These are phyloP conservation scores for Rostratula benghalensis DNA, from an alignment of 2,113 vertebrate genomes.

Conservation along the genomic window DNA sequence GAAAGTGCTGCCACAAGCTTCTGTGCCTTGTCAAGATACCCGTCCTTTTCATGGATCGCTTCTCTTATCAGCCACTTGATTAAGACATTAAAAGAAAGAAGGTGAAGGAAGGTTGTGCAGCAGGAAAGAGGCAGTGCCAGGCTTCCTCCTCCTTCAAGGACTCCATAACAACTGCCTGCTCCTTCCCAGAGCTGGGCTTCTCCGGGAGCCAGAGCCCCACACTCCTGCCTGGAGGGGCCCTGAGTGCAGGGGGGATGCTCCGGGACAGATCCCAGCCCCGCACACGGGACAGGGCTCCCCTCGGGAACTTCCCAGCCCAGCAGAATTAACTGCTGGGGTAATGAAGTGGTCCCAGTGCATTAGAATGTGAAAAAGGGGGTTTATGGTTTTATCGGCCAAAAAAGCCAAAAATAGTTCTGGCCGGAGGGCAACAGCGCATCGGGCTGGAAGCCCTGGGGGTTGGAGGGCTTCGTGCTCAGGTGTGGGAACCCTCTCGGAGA, in stretches of 20 bases:
- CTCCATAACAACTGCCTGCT: not conserved
- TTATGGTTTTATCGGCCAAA: not conserved
- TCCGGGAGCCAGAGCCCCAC: fast-evolving
- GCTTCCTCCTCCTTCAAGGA: not conserved
- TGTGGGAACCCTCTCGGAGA: not conserved
- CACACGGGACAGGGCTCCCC: fast-evolving
- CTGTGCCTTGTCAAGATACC: slow-evolving; percentile 64
- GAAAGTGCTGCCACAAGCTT: slow-evolving; percentile 54
- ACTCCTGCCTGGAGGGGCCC: not conserved
- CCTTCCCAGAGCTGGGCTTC: not conserved
- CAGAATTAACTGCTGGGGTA: fast-evolving
- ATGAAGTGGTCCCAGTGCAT: fast-evolving
- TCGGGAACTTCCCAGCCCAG: not conserved
- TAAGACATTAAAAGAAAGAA: slow-evolving; percentile 77
- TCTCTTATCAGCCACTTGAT: slow-evolving; percentile 78
- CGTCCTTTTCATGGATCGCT: slow-evolving; percentile 73
- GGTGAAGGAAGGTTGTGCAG: slow-evolving; percentile 74
- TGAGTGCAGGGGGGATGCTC: not conserved
- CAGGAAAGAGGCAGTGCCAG: slow-evolving; percentile 5
- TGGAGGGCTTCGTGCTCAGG: not conserved
- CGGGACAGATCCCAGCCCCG: fast-evolving
- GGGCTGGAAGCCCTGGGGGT: not conserved
- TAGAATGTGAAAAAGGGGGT: fast-evolving
- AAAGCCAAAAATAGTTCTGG: not conserved
- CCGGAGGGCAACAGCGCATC: not conserved